Conservation (phyloP, 2,113 vertebrate species). For the Piprites chloris region DNA sequence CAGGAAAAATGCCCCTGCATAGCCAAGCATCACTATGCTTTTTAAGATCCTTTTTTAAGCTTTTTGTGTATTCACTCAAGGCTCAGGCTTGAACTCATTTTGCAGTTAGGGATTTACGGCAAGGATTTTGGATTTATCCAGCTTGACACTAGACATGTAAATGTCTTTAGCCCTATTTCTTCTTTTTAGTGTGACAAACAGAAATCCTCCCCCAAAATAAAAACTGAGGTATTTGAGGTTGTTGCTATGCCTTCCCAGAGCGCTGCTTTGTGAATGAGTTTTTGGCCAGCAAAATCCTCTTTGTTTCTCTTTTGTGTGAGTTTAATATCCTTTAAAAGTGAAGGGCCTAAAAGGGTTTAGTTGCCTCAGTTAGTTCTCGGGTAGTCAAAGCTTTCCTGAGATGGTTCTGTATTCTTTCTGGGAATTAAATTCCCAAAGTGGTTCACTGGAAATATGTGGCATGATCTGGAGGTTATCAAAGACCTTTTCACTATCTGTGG, state of each 20-base stretch:
- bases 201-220: not conserved
- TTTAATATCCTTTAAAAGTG: not conserved
- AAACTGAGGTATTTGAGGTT: not conserved
- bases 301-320: not conserved
- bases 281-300: not conserved
- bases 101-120: constrained; percentile 1
- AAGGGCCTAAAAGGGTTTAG: not conserved
- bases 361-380: not conserved
- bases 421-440: not conserved
- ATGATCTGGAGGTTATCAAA: not conserved
- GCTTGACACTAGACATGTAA: not conserved
- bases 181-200: not conserved
- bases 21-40: not conserved
- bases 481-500: not conserved
- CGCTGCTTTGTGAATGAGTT: not conserved
- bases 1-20: not conserved
- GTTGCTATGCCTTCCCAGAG: not conserved
- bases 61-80: not conserved
- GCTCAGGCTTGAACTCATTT: constrained; percentile 5
- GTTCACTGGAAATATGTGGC: not conserved
- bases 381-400: not conserved
- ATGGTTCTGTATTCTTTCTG: not conserved
- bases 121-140: constrained; percentile 11
- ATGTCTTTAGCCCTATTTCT: not conserved
- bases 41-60: not conserved